A percentile compares a stretch with the other conserved stretches of the same genome.
phyloP scores from a whole-genome alignment of 2,113 vertebrate genomes.

The Coryphaenoides rupestris region DNA sequence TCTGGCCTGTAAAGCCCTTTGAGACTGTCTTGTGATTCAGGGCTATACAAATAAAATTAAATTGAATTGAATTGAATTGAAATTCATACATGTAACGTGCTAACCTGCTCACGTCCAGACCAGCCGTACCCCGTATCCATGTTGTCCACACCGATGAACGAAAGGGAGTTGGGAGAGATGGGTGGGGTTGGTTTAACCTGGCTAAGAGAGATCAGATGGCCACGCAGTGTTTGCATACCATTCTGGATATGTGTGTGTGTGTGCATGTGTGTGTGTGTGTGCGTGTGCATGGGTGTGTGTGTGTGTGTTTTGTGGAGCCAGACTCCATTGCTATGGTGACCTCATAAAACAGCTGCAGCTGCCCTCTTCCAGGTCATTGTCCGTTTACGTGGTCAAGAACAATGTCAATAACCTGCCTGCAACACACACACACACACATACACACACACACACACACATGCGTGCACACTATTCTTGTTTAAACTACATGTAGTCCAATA shows the following conservation, averaged over 20 bases:
- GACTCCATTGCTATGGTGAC: no score
- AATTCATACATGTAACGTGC: conserved; percentile 6
- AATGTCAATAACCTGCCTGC: neutral
- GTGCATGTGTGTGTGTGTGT: conserved; percentile 18
- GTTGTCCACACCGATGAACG: conserved; percentile 11
- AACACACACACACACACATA: no score
- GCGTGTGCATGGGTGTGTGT: no score
- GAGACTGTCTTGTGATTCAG: no score
- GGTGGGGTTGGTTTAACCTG: conserved; percentile 31
- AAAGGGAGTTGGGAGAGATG: neutral
- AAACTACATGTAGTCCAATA: no score
- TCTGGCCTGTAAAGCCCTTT: no score
- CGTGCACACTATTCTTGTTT: no score
- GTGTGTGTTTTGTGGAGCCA: no score
- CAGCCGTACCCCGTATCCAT: conserved; percentile 11
- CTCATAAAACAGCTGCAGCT: conserved; percentile 44
- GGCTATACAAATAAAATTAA: no score
- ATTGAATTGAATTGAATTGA: no score
- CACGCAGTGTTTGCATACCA: conserved; percentile 18
- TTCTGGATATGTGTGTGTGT: conserved; percentile 33
- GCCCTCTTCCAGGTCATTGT: conserved; percentile 47
- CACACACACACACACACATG: conserved; percentile 1
- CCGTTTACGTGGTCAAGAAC: conserved; percentile 23
- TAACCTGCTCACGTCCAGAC: no score
- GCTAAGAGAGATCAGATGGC: conserved; percentile 43